Percentiles rank a stretch among this genome's conserved stretches.
Evolutionary conservation across 2,113 vertebrate genomes (phyloP).

Genomic region (Cynocephalus volans): DNA sequence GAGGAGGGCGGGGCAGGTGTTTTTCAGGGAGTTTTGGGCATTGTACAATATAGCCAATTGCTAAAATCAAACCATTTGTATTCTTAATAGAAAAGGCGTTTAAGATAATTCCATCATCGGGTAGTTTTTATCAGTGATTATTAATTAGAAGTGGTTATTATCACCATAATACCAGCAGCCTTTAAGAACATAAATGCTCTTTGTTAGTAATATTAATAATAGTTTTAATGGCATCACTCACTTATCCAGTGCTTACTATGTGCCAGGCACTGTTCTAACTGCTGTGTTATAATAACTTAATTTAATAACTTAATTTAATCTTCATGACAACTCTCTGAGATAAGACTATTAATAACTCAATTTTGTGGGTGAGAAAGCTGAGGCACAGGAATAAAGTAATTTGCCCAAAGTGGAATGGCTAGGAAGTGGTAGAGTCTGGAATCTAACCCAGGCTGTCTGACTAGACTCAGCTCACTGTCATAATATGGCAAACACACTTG

Average conservation of each 20-base stretch:
- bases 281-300: neutral
- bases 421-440: neutral
- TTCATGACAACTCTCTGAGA: neutral
- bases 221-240: neutral
- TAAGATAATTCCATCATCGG: no score
- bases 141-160: neutral
- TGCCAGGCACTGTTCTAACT: neutral
- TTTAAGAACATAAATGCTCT: neutral
- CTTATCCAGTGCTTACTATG: no score
- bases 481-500: neutral
- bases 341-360: neutral
- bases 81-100: neutral
- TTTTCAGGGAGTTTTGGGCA: no score
- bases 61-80: no score
- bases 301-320: neutral
- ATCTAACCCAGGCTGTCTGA: no score
- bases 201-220: neutral
- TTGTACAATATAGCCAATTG: no score
- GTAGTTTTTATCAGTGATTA: neutral
- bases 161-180: neutral
- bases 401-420: neutral
- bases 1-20: fast-evolving
- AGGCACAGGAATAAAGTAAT: neutral
- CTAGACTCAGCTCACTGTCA: neutral
- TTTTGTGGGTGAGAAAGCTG: neutral